phyloP scores from a whole-genome alignment of 2,888 invertebrate genomes.

The Cheiracanthium punctorium region DNA sequence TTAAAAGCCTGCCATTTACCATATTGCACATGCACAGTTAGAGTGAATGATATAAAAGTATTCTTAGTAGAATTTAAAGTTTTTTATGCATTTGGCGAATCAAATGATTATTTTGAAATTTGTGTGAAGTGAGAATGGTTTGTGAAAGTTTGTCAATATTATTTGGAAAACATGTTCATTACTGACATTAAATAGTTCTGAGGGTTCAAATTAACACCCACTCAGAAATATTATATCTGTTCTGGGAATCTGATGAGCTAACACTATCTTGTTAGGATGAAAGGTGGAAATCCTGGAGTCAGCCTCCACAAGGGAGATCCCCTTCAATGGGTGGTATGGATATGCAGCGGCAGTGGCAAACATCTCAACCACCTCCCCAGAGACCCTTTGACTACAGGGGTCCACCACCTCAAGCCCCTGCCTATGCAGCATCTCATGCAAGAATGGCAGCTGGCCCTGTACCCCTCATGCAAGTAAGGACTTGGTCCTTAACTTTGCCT shows the following conservation, averaged over 20 bases:
- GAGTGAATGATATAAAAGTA: too few relatives aligned
- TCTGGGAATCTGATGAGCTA: background rate
- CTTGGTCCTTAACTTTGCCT: constrained; percentile 60
- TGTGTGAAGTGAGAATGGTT: too few relatives aligned
- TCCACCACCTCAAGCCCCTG: constrained; percentile 73
- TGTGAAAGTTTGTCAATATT: too few relatives aligned
- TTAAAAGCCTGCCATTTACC: too few relatives aligned
- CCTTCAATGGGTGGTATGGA: constrained; percentile 57
- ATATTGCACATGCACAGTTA: too few relatives aligned
- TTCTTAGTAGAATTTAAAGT: too few relatives aligned
- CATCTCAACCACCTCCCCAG: constrained; percentile 68
- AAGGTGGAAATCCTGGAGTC: constrained; percentile 69
- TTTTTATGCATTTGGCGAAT: too few relatives aligned
- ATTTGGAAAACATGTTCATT: too few relatives aligned
- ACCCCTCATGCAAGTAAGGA: constrained; percentile 71
- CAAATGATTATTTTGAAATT: too few relatives aligned
- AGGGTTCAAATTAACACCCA: background rate
- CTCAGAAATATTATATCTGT: background rate
- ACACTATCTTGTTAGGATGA: constrained; percentile 66
- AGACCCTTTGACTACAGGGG: constrained; percentile 72
- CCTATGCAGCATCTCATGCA: constrained; percentile 73
- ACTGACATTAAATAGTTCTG: too few relatives aligned
- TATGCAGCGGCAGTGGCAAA: constrained; percentile 66
- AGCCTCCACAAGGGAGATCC: constrained; percentile 62
- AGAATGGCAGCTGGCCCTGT: constrained; percentile 72